Conservation (phyloP, 2,797 vertebrate species). For the Melanotaenia parkinsoni region DNA sequence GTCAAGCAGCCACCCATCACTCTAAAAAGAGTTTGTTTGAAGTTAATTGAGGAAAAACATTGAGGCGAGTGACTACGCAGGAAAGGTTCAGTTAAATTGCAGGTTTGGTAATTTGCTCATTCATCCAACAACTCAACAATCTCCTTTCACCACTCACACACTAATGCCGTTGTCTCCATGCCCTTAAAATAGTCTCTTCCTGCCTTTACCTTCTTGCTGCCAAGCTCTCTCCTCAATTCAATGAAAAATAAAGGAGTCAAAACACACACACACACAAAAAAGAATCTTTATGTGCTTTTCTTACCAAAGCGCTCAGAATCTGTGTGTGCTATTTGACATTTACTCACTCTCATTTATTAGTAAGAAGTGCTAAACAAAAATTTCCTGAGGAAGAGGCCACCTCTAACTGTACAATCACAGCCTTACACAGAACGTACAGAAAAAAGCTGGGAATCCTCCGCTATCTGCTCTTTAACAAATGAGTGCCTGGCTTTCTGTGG, state of each 20-base stretch:
- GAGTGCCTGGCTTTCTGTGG: conserved; percentile 50
- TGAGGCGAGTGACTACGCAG: conserved; percentile 13
- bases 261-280: too few relatives aligned
- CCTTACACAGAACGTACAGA: conserved; percentile 33
- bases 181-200: conserved; percentile 39
- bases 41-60: conserved; percentile 37
- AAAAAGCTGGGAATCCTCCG: conserved; percentile 43
- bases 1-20: conserved; percentile 22
- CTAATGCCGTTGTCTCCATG: conserved; percentile 37
- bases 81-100: conserved; percentile 44
- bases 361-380: conserved; percentile 46
- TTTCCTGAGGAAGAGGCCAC: conserved; percentile 47
- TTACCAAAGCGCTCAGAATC: conserved; percentile 25
- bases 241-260: conserved; percentile 18
- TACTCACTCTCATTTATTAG: conserved; percentile 35
- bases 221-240: conserved; percentile 28
- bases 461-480: conserved; percentile 70
- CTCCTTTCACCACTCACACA: conserved; percentile 38
- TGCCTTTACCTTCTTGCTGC: conserved; percentile 35
- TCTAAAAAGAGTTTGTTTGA: conserved; percentile 34
- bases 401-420: conserved; percentile 56
- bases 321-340: conserved; percentile 40
- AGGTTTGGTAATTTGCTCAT: conserved; percentile 23
- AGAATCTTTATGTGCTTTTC: conserved; percentile 28
- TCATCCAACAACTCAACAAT: conserved; percentile 38